phyloP scores from a whole-genome alignment of 2,888 invertebrate genomes.

The Taphrorychus bicolor region DNA sequence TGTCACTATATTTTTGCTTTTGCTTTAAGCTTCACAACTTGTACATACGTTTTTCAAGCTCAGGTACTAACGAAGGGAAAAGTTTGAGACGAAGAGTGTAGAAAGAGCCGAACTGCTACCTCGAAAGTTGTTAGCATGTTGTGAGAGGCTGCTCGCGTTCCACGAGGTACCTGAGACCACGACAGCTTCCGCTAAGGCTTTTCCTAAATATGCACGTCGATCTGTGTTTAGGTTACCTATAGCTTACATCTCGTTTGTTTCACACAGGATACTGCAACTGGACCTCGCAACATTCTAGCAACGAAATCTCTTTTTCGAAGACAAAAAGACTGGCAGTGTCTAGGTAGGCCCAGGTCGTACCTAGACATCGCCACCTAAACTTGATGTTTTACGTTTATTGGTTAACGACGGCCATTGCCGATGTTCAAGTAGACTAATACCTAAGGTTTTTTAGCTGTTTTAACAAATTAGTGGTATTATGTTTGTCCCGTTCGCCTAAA shows the following conservation, averaged over 20 bases:
- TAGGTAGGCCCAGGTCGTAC: not conserved
- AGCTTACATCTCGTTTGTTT: not conserved
- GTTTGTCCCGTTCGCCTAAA: not conserved
- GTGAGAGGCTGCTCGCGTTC: conserved; percentile 51
- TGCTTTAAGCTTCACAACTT: not conserved
- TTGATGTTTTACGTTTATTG: not conserved
- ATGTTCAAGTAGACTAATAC: conserved; percentile 2
- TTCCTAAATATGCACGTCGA: conserved; percentile 30
- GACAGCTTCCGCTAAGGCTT: conserved; percentile 5
- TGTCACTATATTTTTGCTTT: conserved; percentile 15
- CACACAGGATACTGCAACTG: not conserved
- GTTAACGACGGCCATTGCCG: not conserved
- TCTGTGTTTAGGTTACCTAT: conserved; percentile 22
- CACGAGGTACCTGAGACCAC: not conserved
- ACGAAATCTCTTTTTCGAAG: conserved; percentile 52
- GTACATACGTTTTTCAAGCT: not conserved
- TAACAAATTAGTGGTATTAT: not conserved
- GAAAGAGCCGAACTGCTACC: conserved; percentile 59
- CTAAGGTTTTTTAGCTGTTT: conserved; percentile 4
- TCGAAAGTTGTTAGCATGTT: conserved; percentile 62
- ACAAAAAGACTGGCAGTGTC: not conserved
- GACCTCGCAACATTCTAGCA: conserved; percentile 63
- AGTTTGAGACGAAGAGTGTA: conserved; percentile 35
- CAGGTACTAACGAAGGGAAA: not conserved
- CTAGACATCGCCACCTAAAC: not conserved